Conservation (phyloP, 2,888 invertebrate species). For the Phaonia tiefii region DNA sequence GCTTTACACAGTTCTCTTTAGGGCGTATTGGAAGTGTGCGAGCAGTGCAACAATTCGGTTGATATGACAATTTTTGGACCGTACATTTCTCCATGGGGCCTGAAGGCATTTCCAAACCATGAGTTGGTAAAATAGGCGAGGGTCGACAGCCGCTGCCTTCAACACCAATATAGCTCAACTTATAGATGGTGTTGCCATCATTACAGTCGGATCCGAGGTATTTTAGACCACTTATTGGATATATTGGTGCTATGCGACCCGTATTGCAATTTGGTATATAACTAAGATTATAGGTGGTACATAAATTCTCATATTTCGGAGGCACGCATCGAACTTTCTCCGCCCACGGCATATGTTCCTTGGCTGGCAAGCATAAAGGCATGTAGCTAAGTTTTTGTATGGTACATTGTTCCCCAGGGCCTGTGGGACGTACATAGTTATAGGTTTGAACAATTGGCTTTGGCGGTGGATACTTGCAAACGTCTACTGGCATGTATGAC, state of each 20-base stretch:
- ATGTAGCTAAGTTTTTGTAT: slow-evolving; percentile 83
- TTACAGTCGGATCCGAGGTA: slow-evolving; percentile 75
- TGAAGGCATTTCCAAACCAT: slow-evolving; percentile 73
- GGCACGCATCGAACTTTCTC: slow-evolving; percentile 74
- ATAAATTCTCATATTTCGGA: slow-evolving; percentile 75
- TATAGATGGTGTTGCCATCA: slow-evolving; percentile 76
- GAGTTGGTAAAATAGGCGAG: slow-evolving; percentile 72
- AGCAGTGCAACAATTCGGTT: slow-evolving; percentile 82
- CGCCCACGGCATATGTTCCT: slow-evolving; percentile 79
- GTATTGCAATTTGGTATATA: slow-evolving; percentile 78
- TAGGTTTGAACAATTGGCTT: slow-evolving; percentile 73
- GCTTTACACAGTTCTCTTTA: slow-evolving; percentile 83
- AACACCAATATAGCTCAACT: slow-evolving; percentile 76
- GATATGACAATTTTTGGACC: slow-evolving; percentile 82
- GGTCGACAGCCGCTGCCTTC: slow-evolving; percentile 74
- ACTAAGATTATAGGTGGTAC: slow-evolving; percentile 79
- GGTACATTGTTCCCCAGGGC: slow-evolving; percentile 76
- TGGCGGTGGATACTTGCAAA: slow-evolving; percentile 76
- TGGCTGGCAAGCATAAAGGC: slow-evolving; percentile 80
- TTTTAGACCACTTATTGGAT: slow-evolving; percentile 72
- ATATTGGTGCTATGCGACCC: slow-evolving; percentile 70
- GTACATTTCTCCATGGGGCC: slow-evolving; percentile 76
- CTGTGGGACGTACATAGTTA: slow-evolving; percentile 72
- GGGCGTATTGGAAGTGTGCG: slow-evolving; percentile 84
- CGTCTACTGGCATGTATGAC: slow-evolving; percentile 78